phyloP scores from a whole-genome alignment of 2,113 vertebrate species.

The Dinomys branickii region DNA sequence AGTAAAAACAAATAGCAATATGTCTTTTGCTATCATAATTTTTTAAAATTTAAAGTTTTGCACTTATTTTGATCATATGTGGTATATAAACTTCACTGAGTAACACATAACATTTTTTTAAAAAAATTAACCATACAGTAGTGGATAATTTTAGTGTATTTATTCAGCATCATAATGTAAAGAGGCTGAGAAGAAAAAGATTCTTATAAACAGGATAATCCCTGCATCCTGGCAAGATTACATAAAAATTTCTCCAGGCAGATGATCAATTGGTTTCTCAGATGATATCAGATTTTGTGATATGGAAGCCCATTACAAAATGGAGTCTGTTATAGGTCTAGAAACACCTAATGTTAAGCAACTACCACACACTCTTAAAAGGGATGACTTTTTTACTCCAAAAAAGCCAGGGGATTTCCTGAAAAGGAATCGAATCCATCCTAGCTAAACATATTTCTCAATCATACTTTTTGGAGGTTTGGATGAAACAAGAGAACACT shows the following conservation, averaged over 20 bases:
- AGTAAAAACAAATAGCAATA: neutral
- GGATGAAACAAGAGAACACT: neutral
- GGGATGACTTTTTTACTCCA: neutral
- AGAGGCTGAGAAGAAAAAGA: neutral
- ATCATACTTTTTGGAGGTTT: neutral
- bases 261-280: neutral
- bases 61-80: neutral
- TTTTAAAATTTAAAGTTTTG: neutral
- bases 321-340: neutral
- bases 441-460: neutral
- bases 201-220: neutral
- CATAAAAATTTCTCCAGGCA: neutral
- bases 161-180: neutral
- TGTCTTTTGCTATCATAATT: neutral
- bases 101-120: neutral
- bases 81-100: neutral
- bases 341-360: neutral
- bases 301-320: slow-evolving; percentile 52
- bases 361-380: neutral
- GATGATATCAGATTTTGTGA: slow-evolving; percentile 20
- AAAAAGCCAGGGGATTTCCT: neutral
- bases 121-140: neutral
- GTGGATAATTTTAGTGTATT: neutral
- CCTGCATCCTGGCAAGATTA: neutral
- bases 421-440: neutral